Percentiles rank a stretch among this genome's conserved stretches.
phyloP scores from a whole-genome alignment of 92 coral and sea anemone species.

The Meandrina meandrites region DNA sequence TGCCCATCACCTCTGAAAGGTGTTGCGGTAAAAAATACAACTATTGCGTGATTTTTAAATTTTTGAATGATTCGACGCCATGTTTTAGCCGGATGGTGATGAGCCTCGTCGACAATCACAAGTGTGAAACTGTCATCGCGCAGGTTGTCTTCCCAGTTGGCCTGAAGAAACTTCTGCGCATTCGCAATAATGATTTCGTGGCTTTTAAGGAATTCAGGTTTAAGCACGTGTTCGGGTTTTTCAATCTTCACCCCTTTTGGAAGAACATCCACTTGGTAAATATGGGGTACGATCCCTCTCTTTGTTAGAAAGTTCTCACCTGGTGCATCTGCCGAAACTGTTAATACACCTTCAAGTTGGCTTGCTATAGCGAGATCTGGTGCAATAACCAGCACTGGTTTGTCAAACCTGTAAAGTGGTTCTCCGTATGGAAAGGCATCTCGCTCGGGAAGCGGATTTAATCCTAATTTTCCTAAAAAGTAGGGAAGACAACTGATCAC shows the following conservation, averaged over 20 bases:
- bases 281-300: constrained; percentile 27
- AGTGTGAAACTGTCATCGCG: constrained; percentile 33
- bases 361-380: constrained; percentile 38
- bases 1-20: constrained; percentile 44
- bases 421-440: neutral
- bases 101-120: constrained; percentile 56
- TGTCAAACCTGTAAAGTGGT: constrained; percentile 20
- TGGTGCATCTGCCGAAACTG: neutral
- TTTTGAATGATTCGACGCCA: constrained; percentile 39
- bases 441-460: neutral
- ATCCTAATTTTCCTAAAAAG: constrained; percentile 29
- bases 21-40: constrained; percentile 59
- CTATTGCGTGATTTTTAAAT: constrained; percentile 21
- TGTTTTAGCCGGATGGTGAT: constrained; percentile 46
- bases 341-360: constrained; percentile 33
- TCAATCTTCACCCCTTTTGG: constrained; percentile 29
- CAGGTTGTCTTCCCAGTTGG: constrained; percentile 36
- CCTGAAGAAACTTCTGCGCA: constrained; percentile 41
- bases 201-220: neutral
- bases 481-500: constrained; percentile 62
- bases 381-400: constrained; percentile 51
- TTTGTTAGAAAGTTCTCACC: constrained; percentile 43
- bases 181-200: constrained; percentile 47
- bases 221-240: neutral
- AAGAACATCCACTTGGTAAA: neutral